Conservation (phyloP, 2,113 vertebrate species). For the Agapornis roseicollis region DNA sequence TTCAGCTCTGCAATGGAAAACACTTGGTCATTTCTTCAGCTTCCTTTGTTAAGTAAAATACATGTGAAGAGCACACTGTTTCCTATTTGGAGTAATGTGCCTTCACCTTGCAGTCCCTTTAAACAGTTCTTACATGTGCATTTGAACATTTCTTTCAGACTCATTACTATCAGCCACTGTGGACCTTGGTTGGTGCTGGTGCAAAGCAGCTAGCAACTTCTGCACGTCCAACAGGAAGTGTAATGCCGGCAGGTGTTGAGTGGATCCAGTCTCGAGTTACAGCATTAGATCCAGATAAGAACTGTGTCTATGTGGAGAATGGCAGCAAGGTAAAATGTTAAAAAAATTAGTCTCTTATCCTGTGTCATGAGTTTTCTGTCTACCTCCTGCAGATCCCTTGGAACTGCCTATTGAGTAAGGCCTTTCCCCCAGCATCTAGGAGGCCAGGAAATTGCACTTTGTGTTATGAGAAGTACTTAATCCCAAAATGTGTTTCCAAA, state of each 20-base stretch:
- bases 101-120: neutral
- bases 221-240: conserved; percentile 77
- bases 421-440: neutral
- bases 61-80: neutral
- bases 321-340: conserved; percentile 77
- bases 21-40: neutral
- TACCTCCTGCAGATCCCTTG: neutral
- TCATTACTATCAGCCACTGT: conserved; percentile 96
- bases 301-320: conserved; percentile 80
- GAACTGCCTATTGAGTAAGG: neutral
- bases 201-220: conserved; percentile 83
- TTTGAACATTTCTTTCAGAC: conserved; percentile 67
- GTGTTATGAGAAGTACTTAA: neutral
- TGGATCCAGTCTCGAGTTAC: conserved; percentile 89
- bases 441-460: neutral
- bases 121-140: neutral
- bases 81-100: neutral
- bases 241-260: conserved; percentile 88
- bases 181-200: conserved; percentile 94
- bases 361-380: neutral
- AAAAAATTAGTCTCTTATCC: neutral
- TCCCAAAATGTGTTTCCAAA: neutral
- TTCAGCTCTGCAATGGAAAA: neutral
- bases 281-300: conserved; percentile 86
- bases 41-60: neutral